These are phyloP conservation scores for Bubalus kerabau DNA, from an alignment of 2,113 vertebrate species.

Conservation along the genomic window DNA sequence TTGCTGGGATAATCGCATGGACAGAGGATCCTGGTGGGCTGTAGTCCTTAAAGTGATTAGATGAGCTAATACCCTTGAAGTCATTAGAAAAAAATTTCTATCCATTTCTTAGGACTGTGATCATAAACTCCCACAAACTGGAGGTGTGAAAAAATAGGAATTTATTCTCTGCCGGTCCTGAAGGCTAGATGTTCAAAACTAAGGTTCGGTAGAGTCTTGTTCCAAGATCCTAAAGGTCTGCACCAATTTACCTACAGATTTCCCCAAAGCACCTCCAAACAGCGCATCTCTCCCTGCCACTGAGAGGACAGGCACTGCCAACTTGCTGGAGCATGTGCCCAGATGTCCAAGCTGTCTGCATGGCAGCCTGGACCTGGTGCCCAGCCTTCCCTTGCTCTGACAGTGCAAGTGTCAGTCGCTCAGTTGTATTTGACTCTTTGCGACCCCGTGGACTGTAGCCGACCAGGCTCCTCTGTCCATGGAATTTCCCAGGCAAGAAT, in stretches of 20 bases:
- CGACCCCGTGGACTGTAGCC: not conserved
- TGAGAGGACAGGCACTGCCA: fast-evolving
- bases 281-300: not conserved
- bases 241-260: not conserved
- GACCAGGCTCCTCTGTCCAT: not conserved
- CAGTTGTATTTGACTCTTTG: not conserved
- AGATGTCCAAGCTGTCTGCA: not conserved
- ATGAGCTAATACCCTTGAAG: not conserved
- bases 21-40: not conserved
- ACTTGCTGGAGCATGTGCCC: fast-evolving
- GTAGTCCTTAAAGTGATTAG: not conserved
- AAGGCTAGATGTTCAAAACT: not conserved
- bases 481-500: not conserved
- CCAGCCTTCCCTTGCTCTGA: not conserved
- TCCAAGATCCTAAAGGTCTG: not conserved
- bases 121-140: not conserved
- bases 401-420: not conserved
- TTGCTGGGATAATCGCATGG: not conserved
- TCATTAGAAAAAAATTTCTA: not conserved
- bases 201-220: not conserved
- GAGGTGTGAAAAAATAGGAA: not conserved
- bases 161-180: not conserved
- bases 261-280: not conserved
- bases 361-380: not conserved
- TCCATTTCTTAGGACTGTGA: not conserved